Base-by-base conservation (phyloP, 2,888 invertebrate species). In the Globia sparganii region DNA sequence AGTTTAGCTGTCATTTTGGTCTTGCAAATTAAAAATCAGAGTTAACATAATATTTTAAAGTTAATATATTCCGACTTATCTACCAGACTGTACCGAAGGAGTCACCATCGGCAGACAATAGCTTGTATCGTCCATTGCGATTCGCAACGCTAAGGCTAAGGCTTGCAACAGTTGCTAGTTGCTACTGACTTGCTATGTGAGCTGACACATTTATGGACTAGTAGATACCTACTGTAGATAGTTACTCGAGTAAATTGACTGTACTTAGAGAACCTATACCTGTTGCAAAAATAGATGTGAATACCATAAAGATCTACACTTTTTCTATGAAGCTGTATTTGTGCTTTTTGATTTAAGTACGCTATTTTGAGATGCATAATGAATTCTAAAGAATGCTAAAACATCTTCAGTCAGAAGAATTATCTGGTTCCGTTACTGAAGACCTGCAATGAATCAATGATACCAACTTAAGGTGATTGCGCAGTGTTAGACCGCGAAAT, bases 91-190 rank as follows among this genome's bases (percentile, higher is more conserved):
- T 86, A 86, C 77, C 53, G 8, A 67, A 78, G 77, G 77, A 84
- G 77, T 79, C 61, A 61, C 78, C 62, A 72, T 65, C 18, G 66
- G 61, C 43, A 76, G 64, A 87, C 86, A 86, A 86, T 86, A 74
- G 87, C 69, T 77, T 74, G 81, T 78, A 81, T 78, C 73, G 73
- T 87, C 74, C 72, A 77, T 77, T 66, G 68, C 75, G 66, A 79
- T 86, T 85, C 71, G 73, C 75, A 79, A 72, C 73, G 75, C 61
- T 69, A 34, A 61, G 70, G 75, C 61, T 69, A 34, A 61, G 70
- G 66, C 84, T 70, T 70, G 66, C 70, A 69, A 83, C 46, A 34
- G 66, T 84, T 58, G 46, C 59, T 58, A 64, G 28, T 49, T 69
- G 49, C 72, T 64, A 58, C 72, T 58, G 64, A 53, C 53, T 53